Evolutionary conservation across 2,797 vertebrate species (phyloP).

Genomic region (Molossus molossus): DNA sequence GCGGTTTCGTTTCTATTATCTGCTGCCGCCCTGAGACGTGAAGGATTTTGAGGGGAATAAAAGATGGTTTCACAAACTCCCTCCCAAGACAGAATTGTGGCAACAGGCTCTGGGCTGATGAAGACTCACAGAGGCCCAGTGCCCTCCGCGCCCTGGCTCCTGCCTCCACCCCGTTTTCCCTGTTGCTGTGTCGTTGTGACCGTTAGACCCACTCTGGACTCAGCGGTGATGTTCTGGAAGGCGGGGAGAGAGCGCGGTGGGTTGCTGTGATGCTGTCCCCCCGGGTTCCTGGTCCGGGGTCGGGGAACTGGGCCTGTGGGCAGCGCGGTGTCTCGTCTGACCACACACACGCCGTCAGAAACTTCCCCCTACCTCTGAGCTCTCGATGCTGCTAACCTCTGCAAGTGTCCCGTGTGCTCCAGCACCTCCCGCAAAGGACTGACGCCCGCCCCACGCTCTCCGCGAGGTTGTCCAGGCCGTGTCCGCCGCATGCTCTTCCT

Average conservation of each 20-base stretch:
- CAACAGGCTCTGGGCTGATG: neutral
- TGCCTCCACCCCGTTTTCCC: neutral
- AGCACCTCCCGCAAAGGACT: constrained; percentile 82
- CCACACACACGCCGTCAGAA: constrained; percentile 62
- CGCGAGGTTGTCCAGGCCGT: constrained; percentile 85
- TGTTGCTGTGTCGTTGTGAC: neutral
- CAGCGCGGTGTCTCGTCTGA: neutral
- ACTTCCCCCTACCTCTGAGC: constrained; percentile 87
- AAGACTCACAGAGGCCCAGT: neutral
- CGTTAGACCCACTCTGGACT: neutral
- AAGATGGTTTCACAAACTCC: neutral
- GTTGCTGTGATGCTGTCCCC: fast-evolving
- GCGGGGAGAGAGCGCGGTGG: neutral
- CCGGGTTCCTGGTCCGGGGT: neutral
- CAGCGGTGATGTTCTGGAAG: neutral
- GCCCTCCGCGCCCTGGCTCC: neutral
- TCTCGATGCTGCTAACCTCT: constrained; percentile 88
- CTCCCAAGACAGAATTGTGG: neutral
- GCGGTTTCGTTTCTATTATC: neutral
- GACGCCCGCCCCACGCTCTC: constrained; percentile 84
- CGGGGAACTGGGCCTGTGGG: neutral
- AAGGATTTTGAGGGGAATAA: neutral
- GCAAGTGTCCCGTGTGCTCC: constrained; percentile 82
- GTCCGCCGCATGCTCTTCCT: constrained; percentile 90
- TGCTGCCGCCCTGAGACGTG: neutral